Evolutionary conservation across 1,140 invertebrate species (phyloP).

Genomic region (Cephus cinctus): DNA sequence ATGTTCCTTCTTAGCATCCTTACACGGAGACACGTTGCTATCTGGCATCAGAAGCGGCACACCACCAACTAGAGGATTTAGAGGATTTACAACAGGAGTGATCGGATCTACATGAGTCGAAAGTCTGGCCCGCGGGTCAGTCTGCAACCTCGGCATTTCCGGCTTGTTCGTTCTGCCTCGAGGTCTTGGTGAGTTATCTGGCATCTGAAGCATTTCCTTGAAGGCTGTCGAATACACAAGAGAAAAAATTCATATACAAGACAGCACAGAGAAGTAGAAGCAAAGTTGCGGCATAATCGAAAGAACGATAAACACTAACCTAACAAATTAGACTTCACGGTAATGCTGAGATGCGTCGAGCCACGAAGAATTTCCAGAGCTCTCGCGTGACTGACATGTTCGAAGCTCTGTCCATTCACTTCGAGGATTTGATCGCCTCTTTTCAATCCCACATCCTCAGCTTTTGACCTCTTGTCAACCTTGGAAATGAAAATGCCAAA

Average conservation of each 20-base stretch:
- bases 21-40: conserved; percentile 49
- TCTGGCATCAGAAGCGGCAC: conserved; percentile 45
- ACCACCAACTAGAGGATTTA: conserved; percentile 44
- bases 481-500: conserved; percentile 95
- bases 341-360: conserved; percentile 94
- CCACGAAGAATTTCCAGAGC: conserved; percentile 91
- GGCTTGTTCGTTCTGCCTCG: conserved; percentile 60
- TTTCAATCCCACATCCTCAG: conserved; percentile 94
- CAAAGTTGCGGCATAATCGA: neutral
- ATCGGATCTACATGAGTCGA: conserved; percentile 59
- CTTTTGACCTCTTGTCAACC: conserved; percentile 89
- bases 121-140: conserved; percentile 66
- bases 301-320: conserved; percentile 42
- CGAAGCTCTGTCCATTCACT: conserved; percentile 95
- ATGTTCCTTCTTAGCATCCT: conserved; percentile 68
- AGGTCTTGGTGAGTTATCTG: conserved; percentile 77
- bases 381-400: conserved; percentile 84
- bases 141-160: conserved; percentile 63
- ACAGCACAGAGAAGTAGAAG: too few species aligned
- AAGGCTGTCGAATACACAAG: conserved; percentile 61
- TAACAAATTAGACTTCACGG: conserved; percentile 95
- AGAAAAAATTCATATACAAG: too few species aligned
- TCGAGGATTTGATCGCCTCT: conserved; percentile 96
- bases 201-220: conserved; percentile 83
- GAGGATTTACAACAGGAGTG: conserved; percentile 44